Evolutionary conservation across 2,888 invertebrate genomes (phyloP), one percentile per base, ranked within the genome.

Genomic region (Heliconius erato): DNA sequence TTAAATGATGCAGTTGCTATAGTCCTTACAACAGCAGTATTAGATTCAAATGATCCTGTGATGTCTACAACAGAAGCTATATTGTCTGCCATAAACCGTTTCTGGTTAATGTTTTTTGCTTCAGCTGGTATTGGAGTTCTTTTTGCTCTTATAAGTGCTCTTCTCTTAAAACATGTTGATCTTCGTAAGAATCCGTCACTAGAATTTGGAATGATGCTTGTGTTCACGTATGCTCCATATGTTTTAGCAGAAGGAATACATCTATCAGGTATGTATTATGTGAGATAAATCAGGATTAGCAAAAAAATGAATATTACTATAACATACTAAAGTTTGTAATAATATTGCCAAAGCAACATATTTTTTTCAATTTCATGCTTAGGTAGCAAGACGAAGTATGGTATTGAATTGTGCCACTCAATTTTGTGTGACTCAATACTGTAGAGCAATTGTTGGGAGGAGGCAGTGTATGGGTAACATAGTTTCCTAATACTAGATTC

Each of bases 1-100:
- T 96, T 99, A 9, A 99, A 99, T 94, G 99, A 99, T 97, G 99
- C 99, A 54, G 99, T 99, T 84, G 98, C 99, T 44, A 99, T 99
- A 95, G 99, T 99, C 1, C 95, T 99, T 79, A 99, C 99, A 0
- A 99, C 99, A 86, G 98, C 98, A 6, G 98, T 98, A 5, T 95
- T 98, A 54, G 98, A 98, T 89, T 95, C 97, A 0, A 96, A 96
- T 89, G 96, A 96, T 74, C 95, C 96, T 19, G 83, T 92, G 7
- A 96, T 97, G 93, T 97, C 97, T 14, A 97, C 98, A 0, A 97
- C 98, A 12, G 98, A 98, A 92, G 98, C 99, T 5, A 98, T 99
- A 85, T 96, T 99, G 72, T 97, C 98, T 80, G 99, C 99, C 1
- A 97, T 99, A 67, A 98, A 98, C 88, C 96, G 98, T 82, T 99